Evolutionary conservation across 2,113 vertebrate genomes (phyloP).

Genomic region (Bungarus multicinctus): DNA sequence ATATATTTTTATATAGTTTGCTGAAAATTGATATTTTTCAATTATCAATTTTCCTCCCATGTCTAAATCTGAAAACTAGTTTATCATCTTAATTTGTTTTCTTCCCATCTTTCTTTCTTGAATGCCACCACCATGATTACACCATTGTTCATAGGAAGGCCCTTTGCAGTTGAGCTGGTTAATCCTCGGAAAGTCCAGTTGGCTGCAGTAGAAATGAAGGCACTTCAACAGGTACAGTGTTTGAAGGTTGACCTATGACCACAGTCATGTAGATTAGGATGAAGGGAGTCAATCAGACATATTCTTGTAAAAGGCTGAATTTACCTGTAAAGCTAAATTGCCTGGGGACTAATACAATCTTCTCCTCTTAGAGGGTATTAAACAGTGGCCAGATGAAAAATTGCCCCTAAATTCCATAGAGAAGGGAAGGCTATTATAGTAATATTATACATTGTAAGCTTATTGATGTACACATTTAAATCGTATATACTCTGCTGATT

Average conservation of each 20-base stretch:
- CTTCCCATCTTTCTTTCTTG: not conserved
- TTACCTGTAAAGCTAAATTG: not conserved
- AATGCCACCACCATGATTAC: no score
- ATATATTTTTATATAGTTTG: not conserved
- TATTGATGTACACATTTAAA: not conserved
- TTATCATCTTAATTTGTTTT: not conserved
- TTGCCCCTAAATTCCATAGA: not conserved
- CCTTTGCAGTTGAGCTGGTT: slow-evolving; percentile 94
- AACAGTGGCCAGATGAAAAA: not conserved
- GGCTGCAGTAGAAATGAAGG: slow-evolving; percentile 76
- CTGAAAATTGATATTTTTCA: not conserved
- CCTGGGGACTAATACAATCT: not conserved
- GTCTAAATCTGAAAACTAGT: not conserved
- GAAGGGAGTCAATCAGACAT: not conserved
- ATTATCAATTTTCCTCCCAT: not conserved
- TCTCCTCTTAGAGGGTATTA: not conserved
- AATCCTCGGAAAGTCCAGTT: slow-evolving; percentile 84
- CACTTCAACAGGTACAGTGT: slow-evolving; percentile 86
- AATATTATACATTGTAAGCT: not conserved
- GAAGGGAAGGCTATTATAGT: not conserved
- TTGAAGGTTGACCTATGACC: not conserved
- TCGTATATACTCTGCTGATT: not conserved
- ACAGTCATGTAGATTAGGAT: not conserved
- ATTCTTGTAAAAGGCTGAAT: not conserved
- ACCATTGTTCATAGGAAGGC: slow-evolving; percentile 80